A percentile compares a stretch with the other conserved stretches of the same genome.
Evolutionary conservation across 1,140 invertebrate genomes (phyloP).

Genomic region (Macrocentrus cingulum): DNA sequence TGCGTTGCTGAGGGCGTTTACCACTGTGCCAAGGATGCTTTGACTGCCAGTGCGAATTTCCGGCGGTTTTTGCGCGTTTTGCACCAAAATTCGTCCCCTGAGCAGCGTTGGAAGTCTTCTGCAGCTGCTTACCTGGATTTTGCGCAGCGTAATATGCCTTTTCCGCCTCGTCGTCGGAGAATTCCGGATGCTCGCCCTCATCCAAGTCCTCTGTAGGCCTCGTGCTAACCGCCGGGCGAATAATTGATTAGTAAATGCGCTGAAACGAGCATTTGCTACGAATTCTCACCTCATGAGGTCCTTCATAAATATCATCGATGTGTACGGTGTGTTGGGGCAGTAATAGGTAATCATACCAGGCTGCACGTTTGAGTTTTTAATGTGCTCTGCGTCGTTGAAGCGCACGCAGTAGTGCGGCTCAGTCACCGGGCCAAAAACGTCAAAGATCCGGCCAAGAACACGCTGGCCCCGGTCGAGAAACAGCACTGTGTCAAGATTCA

Average conservation of each 20-base stretch:
- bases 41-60: conserved; percentile 35
- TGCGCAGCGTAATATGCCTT: conserved; percentile 48
- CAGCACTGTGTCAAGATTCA: conserved; percentile 82
- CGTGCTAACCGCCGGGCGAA: conserved; percentile 59
- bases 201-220: conserved; percentile 84
- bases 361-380: conserved; percentile 65
- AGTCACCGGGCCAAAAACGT: conserved; percentile 82
- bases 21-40: conserved; percentile 45
- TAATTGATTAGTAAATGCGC: conserved; percentile 18
- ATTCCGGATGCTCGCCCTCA: conserved; percentile 85
- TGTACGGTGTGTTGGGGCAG: conserved; percentile 74
- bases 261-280: conserved; percentile 10
- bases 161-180: conserved; percentile 89
- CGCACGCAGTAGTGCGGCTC: conserved; percentile 80
- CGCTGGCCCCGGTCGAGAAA: conserved; percentile 75
- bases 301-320: conserved; percentile 73
- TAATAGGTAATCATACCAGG: conserved; percentile 75
- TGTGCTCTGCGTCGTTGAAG: conserved; percentile 78
- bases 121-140: conserved; percentile 34
- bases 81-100: conserved; percentile 32
- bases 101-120: conserved; percentile 9
- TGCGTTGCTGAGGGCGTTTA: conserved; percentile 20
- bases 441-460: conserved; percentile 79
- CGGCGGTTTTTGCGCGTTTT: conserved; percentile 7
- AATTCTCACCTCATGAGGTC: conserved; percentile 68